These are phyloP conservation scores for Gobius niger DNA, from an alignment of 2,113 vertebrate genomes.

Conservation along the genomic window DNA sequence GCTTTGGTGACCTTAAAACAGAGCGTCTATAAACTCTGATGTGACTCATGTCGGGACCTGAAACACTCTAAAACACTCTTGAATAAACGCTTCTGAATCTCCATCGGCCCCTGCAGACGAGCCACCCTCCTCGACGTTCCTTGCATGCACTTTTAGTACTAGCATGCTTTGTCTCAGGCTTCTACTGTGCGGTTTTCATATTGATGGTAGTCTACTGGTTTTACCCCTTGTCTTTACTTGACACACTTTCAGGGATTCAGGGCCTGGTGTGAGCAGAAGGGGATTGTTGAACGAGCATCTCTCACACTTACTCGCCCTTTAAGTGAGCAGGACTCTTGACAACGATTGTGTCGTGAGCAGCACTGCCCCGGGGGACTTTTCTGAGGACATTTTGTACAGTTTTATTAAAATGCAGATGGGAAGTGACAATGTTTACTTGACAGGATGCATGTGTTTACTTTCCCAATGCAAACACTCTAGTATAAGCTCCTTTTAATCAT, in stretches of 20 bases:
- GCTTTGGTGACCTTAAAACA: constrained; percentile 22
- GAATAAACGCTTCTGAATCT: constrained; percentile 15
- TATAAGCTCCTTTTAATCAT: constrained; percentile 50
- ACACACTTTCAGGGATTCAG: constrained; percentile 49
- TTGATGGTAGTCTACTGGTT: constrained; percentile 35
- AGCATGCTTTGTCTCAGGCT: constrained; percentile 73
- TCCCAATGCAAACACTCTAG: constrained; percentile 46
- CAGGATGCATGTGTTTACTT: constrained; percentile 60
- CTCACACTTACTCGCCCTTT: constrained; percentile 6
- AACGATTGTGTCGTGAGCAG: constrained; percentile 37
- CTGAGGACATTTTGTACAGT: constrained; percentile 37
- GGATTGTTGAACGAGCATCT: not conserved
- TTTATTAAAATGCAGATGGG: constrained; percentile 41
- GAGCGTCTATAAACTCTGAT: constrained; percentile 21
- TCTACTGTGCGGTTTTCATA: constrained; percentile 45
- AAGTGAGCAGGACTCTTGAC: constrained; percentile 29
- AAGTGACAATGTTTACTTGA: constrained; percentile 61
- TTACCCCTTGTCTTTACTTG: constrained; percentile 42
- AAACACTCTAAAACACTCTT: constrained; percentile 16
- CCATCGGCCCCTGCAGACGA: not conserved
- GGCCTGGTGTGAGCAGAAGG: not conserved
- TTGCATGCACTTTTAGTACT: constrained; percentile 57
- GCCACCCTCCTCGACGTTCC: constrained; percentile 21
- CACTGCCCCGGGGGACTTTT: constrained; percentile 53
- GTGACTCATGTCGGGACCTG: constrained; percentile 6